These are phyloP conservation scores for Poeciliopsis occidentalis DNA, from an alignment of 2,113 vertebrate species.

Conservation along the genomic window DNA sequence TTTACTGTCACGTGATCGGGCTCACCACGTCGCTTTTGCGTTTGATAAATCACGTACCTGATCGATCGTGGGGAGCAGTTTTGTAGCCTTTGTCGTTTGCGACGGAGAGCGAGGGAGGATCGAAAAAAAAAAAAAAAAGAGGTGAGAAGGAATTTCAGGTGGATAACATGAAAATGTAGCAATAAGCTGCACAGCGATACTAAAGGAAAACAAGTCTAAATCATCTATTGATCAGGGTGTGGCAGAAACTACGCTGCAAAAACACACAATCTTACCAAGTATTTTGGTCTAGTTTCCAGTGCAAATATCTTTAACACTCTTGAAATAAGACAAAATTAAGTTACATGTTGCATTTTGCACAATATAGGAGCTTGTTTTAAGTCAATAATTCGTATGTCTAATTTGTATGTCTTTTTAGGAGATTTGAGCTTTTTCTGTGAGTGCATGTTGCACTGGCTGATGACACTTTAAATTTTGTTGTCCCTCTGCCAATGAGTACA, in stretches of 20 bases:
- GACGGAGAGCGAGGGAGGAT: constrained; percentile 32
- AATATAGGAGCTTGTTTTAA: too few species aligned
- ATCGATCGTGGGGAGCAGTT: constrained; percentile 81
- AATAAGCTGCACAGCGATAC: constrained; percentile 16
- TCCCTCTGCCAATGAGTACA: too few species aligned
- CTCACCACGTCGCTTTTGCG: constrained; percentile 17
- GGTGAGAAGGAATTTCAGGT: constrained; percentile 31
- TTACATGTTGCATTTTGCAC: too few species aligned
- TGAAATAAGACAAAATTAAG: too few species aligned
- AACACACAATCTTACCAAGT: too few species aligned
- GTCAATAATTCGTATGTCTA: too few species aligned
- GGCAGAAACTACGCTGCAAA: neutral
- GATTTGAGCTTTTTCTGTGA: too few species aligned
- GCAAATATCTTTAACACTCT: too few species aligned
- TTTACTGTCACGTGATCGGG: constrained; percentile 33
- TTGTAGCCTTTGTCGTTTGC: constrained; percentile 76
- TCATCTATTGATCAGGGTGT: constrained; percentile 22
- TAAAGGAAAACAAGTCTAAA: constrained; percentile 1
- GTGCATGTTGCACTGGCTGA: too few species aligned
- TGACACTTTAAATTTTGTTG: too few species aligned
- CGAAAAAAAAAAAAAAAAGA: constrained; percentile 34
- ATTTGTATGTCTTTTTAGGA: too few species aligned
- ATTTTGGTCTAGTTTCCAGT: too few species aligned
- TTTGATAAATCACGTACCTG: constrained; percentile 78
- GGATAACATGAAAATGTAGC: constrained; percentile 30